Percentiles rank a stretch among this genome's conserved stretches.
Evolutionary conservation across 2,797 vertebrate species (phyloP).

Genomic region (Apogon hyalosoma): DNA sequence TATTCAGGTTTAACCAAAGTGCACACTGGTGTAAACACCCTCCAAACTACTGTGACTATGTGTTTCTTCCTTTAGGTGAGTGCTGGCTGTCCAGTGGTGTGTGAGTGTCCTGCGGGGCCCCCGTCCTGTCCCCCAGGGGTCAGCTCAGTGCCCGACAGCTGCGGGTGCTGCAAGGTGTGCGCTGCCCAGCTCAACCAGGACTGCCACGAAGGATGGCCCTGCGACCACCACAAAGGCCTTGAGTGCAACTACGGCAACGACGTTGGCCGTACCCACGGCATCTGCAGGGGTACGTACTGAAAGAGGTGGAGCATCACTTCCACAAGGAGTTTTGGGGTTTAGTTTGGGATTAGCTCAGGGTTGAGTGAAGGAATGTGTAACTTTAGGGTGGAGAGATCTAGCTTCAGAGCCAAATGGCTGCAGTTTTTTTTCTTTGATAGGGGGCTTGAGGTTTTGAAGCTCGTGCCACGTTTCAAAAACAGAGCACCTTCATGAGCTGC

Average conservation of each 20-base stretch:
- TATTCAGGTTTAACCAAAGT: constrained; percentile 1
- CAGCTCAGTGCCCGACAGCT: constrained; percentile 80
- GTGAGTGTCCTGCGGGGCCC: constrained; percentile 75
- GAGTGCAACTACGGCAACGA: constrained; percentile 89
- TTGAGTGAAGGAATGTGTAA: constrained; percentile 68
- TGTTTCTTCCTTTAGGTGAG: constrained; percentile 63
- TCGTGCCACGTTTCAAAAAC: constrained; percentile 69
- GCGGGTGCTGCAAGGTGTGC: constrained; percentile 86
- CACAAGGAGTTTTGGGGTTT: constrained; percentile 23
- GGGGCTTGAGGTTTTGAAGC: constrained; percentile 63
- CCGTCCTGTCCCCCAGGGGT: constrained; percentile 83
- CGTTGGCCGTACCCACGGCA: constrained; percentile 79
- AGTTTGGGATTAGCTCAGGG: constrained; percentile 31
- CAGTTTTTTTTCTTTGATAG: constrained; percentile 72
- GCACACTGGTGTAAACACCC: not conserved
- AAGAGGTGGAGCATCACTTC: not conserved
- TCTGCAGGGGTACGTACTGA: constrained; percentile 85
- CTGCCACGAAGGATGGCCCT: constrained; percentile 81
- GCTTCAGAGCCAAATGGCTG: constrained; percentile 55
- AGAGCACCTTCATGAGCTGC: constrained; percentile 73
- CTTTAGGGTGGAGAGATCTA: constrained; percentile 66
- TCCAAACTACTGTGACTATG: not conserved
- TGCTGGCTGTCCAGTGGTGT: constrained; percentile 78
- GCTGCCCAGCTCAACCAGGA: constrained; percentile 87
- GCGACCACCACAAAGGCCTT: constrained; percentile 87